phyloP scores from a whole-genome alignment of 2,113 vertebrate species.

The Corvus moneduloides region DNA sequence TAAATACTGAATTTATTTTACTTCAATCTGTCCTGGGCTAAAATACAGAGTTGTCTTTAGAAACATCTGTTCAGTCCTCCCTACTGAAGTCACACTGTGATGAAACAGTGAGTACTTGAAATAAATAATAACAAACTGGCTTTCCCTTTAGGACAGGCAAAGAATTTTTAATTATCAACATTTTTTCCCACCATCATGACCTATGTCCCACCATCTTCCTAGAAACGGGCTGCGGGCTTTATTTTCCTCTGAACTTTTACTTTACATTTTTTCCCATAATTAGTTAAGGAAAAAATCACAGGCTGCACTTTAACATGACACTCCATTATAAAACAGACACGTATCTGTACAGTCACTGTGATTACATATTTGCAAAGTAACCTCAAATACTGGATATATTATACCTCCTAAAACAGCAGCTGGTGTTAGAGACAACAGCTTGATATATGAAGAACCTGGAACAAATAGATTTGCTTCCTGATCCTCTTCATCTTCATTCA shows the following conservation, averaged over 20 bases:
- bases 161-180: neutral
- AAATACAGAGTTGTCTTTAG: neutral
- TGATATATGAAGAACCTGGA: conserved; percentile 88
- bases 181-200: neutral
- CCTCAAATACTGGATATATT: neutral
- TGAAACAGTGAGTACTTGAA: neutral
- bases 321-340: neutral
- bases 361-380: neutral
- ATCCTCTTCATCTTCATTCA: conserved; percentile 68
- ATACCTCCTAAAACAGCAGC: conserved; percentile 82
- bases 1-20: neutral
- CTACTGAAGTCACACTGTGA: neutral
- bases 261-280: neutral
- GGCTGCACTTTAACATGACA: neutral
- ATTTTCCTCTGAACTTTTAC: neutral
- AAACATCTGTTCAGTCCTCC: neutral
- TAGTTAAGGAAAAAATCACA: neutral
- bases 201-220: neutral
- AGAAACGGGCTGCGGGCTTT: neutral
- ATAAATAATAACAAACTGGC: neutral
- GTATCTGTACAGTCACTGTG: neutral
- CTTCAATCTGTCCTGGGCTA: neutral
- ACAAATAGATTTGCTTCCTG: conserved; percentile 80
- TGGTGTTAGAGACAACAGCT: conserved; percentile 79
- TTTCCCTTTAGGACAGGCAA: neutral